These are phyloP conservation scores for Rhodinocichla rosea DNA, from an alignment of 2,113 vertebrate species.

Conservation along the genomic window DNA sequence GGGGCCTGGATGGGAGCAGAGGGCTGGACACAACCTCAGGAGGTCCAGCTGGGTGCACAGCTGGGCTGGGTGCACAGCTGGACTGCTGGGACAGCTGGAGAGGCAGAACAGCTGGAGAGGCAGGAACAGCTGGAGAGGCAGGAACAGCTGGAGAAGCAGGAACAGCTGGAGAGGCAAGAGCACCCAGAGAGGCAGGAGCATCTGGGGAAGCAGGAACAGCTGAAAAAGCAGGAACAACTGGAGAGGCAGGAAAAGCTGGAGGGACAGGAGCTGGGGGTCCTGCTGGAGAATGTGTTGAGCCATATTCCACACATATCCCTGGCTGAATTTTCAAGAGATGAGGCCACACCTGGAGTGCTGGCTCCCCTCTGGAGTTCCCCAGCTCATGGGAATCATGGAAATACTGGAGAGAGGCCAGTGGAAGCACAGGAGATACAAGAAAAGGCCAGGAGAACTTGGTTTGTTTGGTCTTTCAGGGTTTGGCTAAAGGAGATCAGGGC, in stretches of 20 bases:
- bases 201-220: background rate
- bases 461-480: background rate
- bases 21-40: background rate
- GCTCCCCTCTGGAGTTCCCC: background rate
- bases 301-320: fast-evolving
- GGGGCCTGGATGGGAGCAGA: background rate
- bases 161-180: background rate
- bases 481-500: background rate
- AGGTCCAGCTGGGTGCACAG: background rate
- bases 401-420: no score
- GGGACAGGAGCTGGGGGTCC: background rate
- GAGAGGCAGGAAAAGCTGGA: background rate
- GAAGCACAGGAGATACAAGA: background rate
- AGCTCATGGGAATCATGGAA: background rate
- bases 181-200: background rate
- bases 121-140: background rate
- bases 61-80: background rate
- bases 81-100: background rate
- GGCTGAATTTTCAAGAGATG: background rate
- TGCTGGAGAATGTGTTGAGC: background rate
- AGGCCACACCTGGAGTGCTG: background rate
- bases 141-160: no score
- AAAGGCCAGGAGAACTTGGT: background rate
- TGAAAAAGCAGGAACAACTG: background rate
- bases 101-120: background rate